Base-by-base conservation (phyloP, 2,113 vertebrate species). In the Odobenus rosmarus region DNA sequence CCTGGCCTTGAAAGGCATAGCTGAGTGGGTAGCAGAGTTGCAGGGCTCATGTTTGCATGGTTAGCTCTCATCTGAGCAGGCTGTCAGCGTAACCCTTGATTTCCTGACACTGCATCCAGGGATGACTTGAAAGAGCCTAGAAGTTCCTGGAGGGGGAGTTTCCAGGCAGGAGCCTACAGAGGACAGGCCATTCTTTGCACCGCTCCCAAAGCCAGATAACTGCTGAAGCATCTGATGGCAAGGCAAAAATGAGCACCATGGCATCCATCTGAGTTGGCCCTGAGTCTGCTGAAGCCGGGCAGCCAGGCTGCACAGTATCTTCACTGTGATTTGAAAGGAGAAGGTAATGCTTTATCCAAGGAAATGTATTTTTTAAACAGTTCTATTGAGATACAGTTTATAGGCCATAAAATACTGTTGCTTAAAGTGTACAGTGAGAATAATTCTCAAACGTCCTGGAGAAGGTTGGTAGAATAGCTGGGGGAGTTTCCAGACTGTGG, bases 351-450 rank as follows among this genome's bases (percentile, higher is more conserved):
- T 95, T 84, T 94, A 92, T 87, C 49, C 51, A 86, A 94, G 67
- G 28, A 88, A 96, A 72, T 93, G n/a, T 69, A 51, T 64, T 85
- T 86, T 55, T 55, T 24, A 85, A 96, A 61, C n/a, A 84, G 71
- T 79, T 97, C 85, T 92, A 67, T 90, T 90, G 85, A 96, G 79
- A 77, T 92, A 94, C 57, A 94, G 33, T 69, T 92, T 93, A 91
- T 88, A 84, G 85, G 61, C 28, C 39, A 96, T 93, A 76, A 87
- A 74, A 64, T 88, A 69, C 31, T 90, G 26, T 89, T 18, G 83
- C 80, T 90, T 91, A 89, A 96, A 97, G 7, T 76, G 12, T 95
- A 79, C 13, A 81, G 8, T 82, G 59, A 51, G 71, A 88, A 86
- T 90, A 96, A 87, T 96, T 97, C 23, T 93, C 59, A 83, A 57